phyloP scores from a whole-genome alignment of 2,113 vertebrate genomes.

The Apistogramma diplotaenia region DNA sequence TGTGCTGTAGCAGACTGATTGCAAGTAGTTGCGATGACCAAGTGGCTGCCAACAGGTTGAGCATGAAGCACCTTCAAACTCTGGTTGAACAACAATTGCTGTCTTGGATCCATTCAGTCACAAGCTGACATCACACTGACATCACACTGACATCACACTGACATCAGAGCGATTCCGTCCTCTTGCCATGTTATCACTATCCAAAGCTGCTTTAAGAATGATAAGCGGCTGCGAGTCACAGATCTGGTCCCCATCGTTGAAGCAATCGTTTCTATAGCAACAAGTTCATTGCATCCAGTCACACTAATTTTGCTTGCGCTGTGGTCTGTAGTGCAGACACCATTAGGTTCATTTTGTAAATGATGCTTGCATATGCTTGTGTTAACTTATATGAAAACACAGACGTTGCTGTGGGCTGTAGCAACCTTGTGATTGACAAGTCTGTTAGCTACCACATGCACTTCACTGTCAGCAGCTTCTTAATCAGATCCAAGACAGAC shows the following conservation, averaged over 20 bases:
- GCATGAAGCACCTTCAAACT: too few species aligned
- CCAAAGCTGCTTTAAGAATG: too few species aligned
- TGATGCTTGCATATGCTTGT: too few species aligned
- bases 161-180: not conserved
- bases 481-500: not conserved
- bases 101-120: not conserved
- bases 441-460: not conserved
- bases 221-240: not conserved
- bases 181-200: not conserved
- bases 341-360: too few species aligned
- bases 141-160: accelerated
- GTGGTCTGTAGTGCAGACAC: too few species aligned
- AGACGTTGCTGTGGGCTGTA: not conserved
- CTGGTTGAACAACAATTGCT: not conserved
- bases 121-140: not conserved
- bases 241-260: not conserved
- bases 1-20: too few species aligned
- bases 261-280: not conserved
- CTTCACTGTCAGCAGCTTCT: not conserved
- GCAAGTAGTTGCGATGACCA: too few species aligned
- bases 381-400: not conserved
- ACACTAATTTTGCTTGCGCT: too few species aligned
- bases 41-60: too few species aligned
- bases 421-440: not conserved
- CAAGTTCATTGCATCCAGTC: not conserved